Percentiles rank a stretch among this genome's conserved stretches.
Conservation (phyloP, 2,888 invertebrate species). For the Caenorhabditis macrosperma region DNA sequence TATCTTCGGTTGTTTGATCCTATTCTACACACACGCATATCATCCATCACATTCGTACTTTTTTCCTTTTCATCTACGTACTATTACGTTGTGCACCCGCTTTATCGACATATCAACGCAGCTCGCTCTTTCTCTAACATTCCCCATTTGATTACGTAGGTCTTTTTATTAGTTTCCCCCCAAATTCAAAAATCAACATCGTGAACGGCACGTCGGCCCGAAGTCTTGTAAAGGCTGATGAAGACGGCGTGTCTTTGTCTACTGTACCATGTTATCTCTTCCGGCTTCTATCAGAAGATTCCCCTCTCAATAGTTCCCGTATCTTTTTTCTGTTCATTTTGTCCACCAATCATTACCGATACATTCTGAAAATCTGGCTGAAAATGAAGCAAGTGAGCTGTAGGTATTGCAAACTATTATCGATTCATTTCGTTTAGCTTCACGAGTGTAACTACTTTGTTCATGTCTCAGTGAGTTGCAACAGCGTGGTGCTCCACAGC, state of each 20-base stretch:
- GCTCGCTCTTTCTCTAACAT: not conserved
- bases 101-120: not conserved
- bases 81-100: not conserved
- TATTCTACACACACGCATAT: slow-evolving; percentile 7
- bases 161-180: not conserved
- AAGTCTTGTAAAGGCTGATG: slow-evolving; percentile 12
- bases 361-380: not conserved
- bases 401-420: not conserved
- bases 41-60: not conserved
- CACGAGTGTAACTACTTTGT: not conserved
- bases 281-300: not conserved
- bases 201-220: not conserved
- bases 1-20: not conserved
- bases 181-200: not conserved
- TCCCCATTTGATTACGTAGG: not conserved
- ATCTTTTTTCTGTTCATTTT: not conserved
- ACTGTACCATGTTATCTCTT: not conserved
- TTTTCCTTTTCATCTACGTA: not conserved
- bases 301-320: not conserved
- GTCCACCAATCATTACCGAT: too few relatives aligned
- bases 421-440: not conserved
- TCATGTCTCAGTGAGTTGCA: not conserved
- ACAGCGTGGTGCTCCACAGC: not conserved
- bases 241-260: slow-evolving; percentile 3
- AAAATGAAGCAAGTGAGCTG: not conserved